Conservation (phyloP, 2,113 vertebrate species). For the Psammodynastes pulverulentus region DNA sequence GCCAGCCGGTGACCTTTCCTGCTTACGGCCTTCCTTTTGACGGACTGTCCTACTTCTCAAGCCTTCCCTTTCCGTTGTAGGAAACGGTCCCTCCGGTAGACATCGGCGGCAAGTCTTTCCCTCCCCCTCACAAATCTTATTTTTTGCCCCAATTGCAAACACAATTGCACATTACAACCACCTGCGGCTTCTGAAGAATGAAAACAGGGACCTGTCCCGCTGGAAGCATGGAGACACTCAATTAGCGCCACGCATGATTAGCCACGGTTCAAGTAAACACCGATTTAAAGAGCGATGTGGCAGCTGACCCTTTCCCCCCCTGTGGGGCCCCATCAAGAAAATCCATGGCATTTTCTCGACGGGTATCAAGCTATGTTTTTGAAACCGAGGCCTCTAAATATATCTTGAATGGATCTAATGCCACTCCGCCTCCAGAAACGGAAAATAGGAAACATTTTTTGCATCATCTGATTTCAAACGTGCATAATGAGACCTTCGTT, state of each 20-base stretch:
- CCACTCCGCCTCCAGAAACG: neutral
- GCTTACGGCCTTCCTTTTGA: neutral
- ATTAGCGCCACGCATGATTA: conserved; percentile 25
- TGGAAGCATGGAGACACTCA: neutral
- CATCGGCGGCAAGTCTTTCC: neutral
- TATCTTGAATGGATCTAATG: neutral
- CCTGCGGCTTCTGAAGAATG: neutral
- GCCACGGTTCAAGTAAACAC: conserved; percentile 3
- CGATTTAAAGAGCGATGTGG: conserved; percentile 2
- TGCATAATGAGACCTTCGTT: neutral
- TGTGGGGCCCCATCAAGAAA: neutral
- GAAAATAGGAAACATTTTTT: neutral
- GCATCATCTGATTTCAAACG: neutral
- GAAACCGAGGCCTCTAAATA: neutral
- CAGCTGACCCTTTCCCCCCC: neutral
- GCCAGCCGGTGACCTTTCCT: neutral
- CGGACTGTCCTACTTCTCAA: neutral
- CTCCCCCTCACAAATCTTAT: neutral
- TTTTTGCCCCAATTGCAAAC: neutral
- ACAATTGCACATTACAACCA: conserved; percentile 12
- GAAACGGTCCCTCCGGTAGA: neutral
- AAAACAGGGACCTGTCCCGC: neutral
- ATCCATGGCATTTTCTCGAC: neutral
- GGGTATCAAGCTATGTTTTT: neutral
- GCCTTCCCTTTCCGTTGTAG: neutral